A percentile compares a stretch with the other conserved stretches of the same genome.
These are phyloP conservation scores for Enteromius paludinosus DNA, from an alignment of 2,797 vertebrate species.

Conservation along the genomic window DNA sequence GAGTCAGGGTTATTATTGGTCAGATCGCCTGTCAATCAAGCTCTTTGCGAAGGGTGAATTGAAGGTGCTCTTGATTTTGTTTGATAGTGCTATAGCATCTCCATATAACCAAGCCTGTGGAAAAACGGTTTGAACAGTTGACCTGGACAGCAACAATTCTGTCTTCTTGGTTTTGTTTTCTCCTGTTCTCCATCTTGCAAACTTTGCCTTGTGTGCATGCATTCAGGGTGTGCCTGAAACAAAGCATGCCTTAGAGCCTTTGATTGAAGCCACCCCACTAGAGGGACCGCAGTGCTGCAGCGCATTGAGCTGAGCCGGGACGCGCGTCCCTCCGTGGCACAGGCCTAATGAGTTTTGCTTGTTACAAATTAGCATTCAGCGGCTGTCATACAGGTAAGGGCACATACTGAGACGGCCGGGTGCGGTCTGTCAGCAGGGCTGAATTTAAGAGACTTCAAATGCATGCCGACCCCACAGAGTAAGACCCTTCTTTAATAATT, in stretches of 20 bases:
- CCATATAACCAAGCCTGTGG: not conserved
- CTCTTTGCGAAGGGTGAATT: not conserved
- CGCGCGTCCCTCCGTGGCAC: slow-evolving; percentile 53
- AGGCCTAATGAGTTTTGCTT: slow-evolving; percentile 76
- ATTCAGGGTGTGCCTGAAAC: slow-evolving; percentile 17
- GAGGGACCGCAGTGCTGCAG: not conserved
- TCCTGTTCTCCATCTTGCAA: slow-evolving; percentile 1
- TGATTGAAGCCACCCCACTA: not conserved
- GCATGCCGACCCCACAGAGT: slow-evolving; percentile 74
- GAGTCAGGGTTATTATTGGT: not conserved
- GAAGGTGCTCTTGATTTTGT: not conserved
- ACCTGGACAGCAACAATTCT: not conserved
- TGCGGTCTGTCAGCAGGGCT: slow-evolving; percentile 86
- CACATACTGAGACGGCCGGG: slow-evolving; percentile 75
- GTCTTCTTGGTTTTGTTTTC: not conserved
- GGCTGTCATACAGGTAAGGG: slow-evolving; percentile 71
- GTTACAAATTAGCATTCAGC: slow-evolving; percentile 80
- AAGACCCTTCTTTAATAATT: slow-evolving; percentile 88
- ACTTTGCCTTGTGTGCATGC: not conserved
- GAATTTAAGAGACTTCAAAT: slow-evolving; percentile 88
- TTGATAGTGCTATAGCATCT: not conserved
- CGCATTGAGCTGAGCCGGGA: not conserved
- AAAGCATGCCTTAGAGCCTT: slow-evolving; percentile 22
- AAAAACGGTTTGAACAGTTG: not conserved
- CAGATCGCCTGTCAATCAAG: not conserved